Base-by-base conservation (phyloP, 2,797 vertebrate species). In the Labroides dimidiatus region DNA sequence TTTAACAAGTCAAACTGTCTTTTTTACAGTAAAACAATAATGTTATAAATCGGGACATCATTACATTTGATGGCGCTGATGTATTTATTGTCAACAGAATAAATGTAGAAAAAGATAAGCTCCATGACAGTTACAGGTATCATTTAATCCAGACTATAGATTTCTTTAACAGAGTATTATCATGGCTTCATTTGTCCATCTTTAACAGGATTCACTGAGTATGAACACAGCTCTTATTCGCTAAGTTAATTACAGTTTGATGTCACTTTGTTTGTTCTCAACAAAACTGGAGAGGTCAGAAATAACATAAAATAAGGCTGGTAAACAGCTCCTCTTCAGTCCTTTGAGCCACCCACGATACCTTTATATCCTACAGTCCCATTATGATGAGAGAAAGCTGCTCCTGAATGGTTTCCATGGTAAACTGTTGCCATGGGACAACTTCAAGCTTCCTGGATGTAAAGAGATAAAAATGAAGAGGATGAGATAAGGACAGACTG, bases 351-450 rank as follows among this genome's bases (percentile, higher is more conserved):
- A 23, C 76, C 48, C 75, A 51, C 72, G 36, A 59, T 78, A 66
- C 77, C 77, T 84, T 85, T 70, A 65, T 75, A 55, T 48, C 60
- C 59, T 68, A 45, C 62, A 64, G 67, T 74, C 54, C 62, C 74
- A 54, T 84, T 71, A 78, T 49, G 62, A 72, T 8, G 0, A 75
- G 48, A 58, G 70, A 77, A 74, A 78, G 70, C 80, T 61, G 64
- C 80, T 81, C 45, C 72, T 87, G 67, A 83, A 63, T 67, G 58
- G 91, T 90, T 90, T 49, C 85, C 84, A 92, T 90, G 84, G 86
- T 75, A 82, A 88, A 77, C 53, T 53, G 79, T 77, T 84, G 71
- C 80, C 56, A 81, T 62, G 75, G 65, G 24, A 67, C 51, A 53
- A 54, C 67, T 53, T 68, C 41, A 59, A 51, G 61, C 67, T 77